Base-by-base conservation (phyloP, 1,140 invertebrate species). In the Nephila pilipes region DNA sequence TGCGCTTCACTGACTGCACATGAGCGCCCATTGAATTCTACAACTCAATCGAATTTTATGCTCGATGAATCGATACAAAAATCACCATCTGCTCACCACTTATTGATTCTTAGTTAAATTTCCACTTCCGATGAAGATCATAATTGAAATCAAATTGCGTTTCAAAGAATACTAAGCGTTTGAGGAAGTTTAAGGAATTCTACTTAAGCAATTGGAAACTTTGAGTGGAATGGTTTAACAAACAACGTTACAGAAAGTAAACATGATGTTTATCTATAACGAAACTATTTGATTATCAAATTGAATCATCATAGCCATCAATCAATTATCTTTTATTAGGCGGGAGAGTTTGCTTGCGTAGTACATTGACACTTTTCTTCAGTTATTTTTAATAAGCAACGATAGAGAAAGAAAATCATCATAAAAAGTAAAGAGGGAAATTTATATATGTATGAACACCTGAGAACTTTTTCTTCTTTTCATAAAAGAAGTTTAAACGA, bases 1-100 rank as follows among this genome's bases (percentile, higher is more conserved):
- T 36, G 69, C 69, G 69, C 69, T 75, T 75, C 69, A 75, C 0
- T 75, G 69, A 18, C 29, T 75, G 69, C 69, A 29, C 69, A 75
- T 36, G n/a, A 29, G 5, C 69, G 32, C 29, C 18, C 12, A 4
- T 10, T 46, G 46, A 6, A 46, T 46, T 4, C 0, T 36, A 75
- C 69, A 36, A 75, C 69, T 75, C 32, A 29, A 36, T 75, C 69
- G 69, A 75, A 75, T 75, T 75, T 75, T 36, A 36, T 75, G 69
- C 69, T 75, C 1, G 29, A 16, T 32, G 32, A 18, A 75, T 16
- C 16, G 69, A 36, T 75, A 36, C 69, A 32, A 36, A 75, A 75
- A 75, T 75, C 65, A 75, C 29, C 29, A 29, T 32, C 25, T 65
- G 16, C 18, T 75, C 69, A 32, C 29, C 69, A 75, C 69, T 75